Conservation (phyloP, 2,888 invertebrate genomes). For the Drosophila koepferae region DNA sequence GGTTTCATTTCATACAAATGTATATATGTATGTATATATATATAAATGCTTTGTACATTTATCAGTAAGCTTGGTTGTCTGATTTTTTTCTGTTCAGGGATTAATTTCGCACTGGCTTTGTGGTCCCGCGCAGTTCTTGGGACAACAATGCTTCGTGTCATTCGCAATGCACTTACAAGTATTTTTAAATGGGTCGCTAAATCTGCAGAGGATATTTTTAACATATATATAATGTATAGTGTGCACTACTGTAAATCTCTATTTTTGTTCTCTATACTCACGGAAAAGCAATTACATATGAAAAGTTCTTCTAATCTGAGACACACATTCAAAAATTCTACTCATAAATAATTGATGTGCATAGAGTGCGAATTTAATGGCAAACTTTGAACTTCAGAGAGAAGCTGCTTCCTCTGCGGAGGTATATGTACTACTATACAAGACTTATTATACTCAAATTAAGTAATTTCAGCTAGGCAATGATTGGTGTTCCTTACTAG, state of each 20-base stretch:
- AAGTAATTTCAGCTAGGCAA: neutral
- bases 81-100: conserved; percentile 52
- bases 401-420: neutral
- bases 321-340: neutral
- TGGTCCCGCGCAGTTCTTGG: conserved; percentile 2
- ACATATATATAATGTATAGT: neutral
- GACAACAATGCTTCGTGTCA: neutral
- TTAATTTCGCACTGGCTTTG: conserved; percentile 56
- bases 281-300: neutral
- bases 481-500: conserved; percentile 15
- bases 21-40: neutral
- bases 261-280: neutral
- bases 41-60: conserved; percentile 1
- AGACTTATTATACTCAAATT: neutral
- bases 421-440: neutral
- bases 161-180: conserved; percentile 13
- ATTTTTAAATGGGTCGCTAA: conserved; percentile 9
- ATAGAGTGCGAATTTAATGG: neutral
- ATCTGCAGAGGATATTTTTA: neutral
- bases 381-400: neutral
- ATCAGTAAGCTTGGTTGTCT: conserved; percentile 32
- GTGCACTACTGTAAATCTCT: neutral
- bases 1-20: conserved; percentile 14
- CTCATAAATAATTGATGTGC: neutral
- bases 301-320: neutral